These are phyloP conservation scores for Centropus unirufus DNA, from an alignment of 2,113 vertebrate species.

Conservation along the genomic window DNA sequence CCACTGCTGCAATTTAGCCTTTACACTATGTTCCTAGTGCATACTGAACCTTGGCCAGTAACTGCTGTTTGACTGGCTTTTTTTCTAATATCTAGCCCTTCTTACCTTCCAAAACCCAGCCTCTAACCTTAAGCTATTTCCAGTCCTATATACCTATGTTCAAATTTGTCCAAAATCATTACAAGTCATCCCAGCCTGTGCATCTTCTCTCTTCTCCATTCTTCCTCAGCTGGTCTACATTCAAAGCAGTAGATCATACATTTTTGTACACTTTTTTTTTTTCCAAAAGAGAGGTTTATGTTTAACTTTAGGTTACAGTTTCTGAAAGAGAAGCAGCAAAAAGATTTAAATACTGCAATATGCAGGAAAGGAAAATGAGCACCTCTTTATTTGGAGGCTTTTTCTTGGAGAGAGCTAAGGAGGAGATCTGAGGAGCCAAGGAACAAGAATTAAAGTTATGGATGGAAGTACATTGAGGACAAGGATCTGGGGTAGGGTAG, in stretches of 20 bases:
- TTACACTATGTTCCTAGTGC: neutral
- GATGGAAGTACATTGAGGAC: neutral
- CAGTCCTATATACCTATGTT: too few relatives aligned
- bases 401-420: neutral
- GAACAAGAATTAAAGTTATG: neutral
- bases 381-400: neutral
- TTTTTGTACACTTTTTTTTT: neutral
- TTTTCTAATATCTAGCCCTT: neutral
- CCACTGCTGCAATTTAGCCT: neutral
- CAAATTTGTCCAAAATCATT: neutral
- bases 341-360: neutral
- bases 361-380: neutral
- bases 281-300: neutral
- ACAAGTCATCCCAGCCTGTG: neutral
- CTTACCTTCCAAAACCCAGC: neutral
- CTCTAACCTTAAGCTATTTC: neutral
- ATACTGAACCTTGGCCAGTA: neutral
- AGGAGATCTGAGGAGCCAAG: neutral
- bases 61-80: neutral
- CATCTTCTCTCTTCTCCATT: neutral
- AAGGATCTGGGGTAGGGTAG: neutral
- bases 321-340: neutral
- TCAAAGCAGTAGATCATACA: neutral
- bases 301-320: neutral
- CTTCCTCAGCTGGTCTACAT: neutral